Evolutionary conservation across 2,113 vertebrate genomes (phyloP).

Genomic region (Petrocephalus zakoni): DNA sequence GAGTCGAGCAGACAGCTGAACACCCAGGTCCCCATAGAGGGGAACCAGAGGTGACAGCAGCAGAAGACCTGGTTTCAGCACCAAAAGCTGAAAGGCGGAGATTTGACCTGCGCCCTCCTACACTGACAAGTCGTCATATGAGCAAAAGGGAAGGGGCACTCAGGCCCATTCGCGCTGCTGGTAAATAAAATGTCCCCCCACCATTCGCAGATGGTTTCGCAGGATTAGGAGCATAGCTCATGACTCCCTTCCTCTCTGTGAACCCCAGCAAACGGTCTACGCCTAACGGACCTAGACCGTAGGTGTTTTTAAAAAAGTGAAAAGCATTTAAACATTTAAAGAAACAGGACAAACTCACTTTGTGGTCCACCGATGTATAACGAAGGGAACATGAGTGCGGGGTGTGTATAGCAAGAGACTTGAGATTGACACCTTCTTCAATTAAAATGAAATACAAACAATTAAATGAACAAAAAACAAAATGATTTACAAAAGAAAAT

Average conservation of each 20-base stretch:
- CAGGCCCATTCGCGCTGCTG: background rate
- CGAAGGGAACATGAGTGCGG: conserved; percentile 45
- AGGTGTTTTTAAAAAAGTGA: conserved; percentile 31
- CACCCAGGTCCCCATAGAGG: background rate
- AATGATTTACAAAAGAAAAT: conserved; percentile 80
- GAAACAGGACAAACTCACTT: conserved; percentile 55
- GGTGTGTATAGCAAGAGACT: conserved; percentile 68
- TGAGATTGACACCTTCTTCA: conserved; percentile 71
- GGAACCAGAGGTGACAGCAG: background rate
- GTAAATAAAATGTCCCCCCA: background rate
- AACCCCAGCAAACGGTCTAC: background rate
- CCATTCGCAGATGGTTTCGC: background rate
- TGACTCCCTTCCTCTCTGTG: background rate
- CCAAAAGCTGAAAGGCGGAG: background rate
- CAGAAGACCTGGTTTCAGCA: conserved; percentile 16
- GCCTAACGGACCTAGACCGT: background rate
- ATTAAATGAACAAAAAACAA: conserved; percentile 70
- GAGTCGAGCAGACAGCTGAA: background rate
- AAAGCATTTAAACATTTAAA: conserved; percentile 49
- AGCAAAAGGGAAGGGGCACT: background rate
- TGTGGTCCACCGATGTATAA: conserved; percentile 19
- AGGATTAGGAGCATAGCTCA: background rate
- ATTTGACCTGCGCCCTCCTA: background rate
- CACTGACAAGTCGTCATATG: background rate
- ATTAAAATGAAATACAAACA: conserved; percentile 69